phyloP scores from a whole-genome alignment of 2,113 vertebrate genomes.

The Tragulus kanchil region DNA sequence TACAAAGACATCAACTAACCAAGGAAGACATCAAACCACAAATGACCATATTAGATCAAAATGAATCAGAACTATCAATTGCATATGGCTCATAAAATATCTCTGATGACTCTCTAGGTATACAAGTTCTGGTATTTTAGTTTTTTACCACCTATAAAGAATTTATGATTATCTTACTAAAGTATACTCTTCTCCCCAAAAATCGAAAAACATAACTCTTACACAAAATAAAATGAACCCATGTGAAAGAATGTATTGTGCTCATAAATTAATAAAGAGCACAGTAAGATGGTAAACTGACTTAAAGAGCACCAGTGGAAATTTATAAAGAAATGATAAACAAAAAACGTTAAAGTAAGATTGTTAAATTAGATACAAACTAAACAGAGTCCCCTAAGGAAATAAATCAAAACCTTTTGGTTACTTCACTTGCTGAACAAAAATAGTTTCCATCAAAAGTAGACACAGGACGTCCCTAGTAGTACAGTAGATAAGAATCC shows the following conservation, averaged over 20 bases:
- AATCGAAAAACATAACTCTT: not conserved
- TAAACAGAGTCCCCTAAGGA: not conserved
- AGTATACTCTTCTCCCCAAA: not conserved
- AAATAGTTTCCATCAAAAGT: conserved; percentile 43
- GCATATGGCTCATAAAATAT: not conserved
- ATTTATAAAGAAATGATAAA: not conserved
- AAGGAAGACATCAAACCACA: not conserved
- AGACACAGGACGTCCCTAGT: not conserved
- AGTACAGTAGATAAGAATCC: not conserved
- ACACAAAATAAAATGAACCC: not conserved
- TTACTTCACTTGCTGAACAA: not conserved
- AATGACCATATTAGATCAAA: conserved; percentile 56
- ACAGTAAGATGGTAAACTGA: not conserved
- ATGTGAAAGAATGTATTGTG: not conserved
- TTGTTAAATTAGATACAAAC: not conserved
- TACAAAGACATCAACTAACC: not conserved
- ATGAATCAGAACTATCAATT: not conserved
- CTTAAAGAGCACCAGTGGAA: not conserved
- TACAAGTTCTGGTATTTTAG: not conserved
- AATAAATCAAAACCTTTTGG: not conserved
- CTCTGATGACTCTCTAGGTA: not conserved
- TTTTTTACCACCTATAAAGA: conserved; percentile 37
- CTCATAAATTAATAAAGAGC: conserved; percentile 32
- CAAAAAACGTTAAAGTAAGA: not conserved
- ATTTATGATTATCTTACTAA: conserved; percentile 13